These are phyloP conservation scores for Drosophila incognita DNA, from an alignment of 2,888 invertebrate genomes.

Conservation along the genomic window DNA sequence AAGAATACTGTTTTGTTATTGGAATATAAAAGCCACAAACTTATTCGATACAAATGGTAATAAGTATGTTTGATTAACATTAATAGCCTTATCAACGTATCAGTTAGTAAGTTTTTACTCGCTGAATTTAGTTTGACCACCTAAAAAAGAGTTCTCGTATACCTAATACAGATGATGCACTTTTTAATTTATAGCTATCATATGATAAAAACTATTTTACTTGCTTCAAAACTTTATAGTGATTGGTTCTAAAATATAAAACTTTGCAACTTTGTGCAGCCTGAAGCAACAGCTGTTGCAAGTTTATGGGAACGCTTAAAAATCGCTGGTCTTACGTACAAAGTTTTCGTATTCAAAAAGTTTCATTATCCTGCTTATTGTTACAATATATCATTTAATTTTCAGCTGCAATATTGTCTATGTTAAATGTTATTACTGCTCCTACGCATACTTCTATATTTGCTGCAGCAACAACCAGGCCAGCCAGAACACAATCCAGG, in stretches of 20 bases:
- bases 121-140: background rate
- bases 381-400: conserved; percentile 26
- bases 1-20: background rate
- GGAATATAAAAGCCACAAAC: background rate
- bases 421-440: background rate
- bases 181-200: too few relatives aligned
- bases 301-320: conserved; percentile 5
- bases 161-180: background rate
- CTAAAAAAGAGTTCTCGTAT: background rate
- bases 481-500: conserved; percentile 20
- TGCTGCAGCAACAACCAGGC: conserved; percentile 9
- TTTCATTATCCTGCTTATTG: conserved; percentile 23
- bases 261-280: background rate
- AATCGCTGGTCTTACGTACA: conserved; percentile 17
- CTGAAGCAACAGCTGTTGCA: conserved; percentile 38
- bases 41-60: background rate
- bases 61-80: background rate
- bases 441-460: background rate
- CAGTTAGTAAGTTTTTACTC: background rate
- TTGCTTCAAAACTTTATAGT: background rate
- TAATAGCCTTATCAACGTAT: background rate
- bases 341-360: conserved; percentile 43
- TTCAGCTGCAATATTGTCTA: conserved; percentile 20
- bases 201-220: background rate
- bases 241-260: background rate